Percentiles rank a stretch among this genome's conserved stretches.
Conservation (phyloP, 2,888 invertebrate species). For the Tipula confusa region DNA sequence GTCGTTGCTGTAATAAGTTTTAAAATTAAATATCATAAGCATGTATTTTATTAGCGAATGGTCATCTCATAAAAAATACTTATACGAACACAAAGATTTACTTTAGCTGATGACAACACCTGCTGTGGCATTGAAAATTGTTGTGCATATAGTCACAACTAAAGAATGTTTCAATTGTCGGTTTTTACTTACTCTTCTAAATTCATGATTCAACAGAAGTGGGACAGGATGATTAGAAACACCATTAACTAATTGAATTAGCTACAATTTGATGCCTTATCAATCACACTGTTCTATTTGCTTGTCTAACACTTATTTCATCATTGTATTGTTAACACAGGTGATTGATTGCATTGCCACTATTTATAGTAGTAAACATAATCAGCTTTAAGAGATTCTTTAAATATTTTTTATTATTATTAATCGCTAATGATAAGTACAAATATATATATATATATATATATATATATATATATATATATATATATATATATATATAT, state of each 20-base stretch:
- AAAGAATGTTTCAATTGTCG: neutral
- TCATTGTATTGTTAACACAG: neutral
- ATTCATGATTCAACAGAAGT: neutral
- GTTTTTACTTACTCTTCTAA: neutral
- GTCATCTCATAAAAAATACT: neutral
- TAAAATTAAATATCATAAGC: too few species aligned
- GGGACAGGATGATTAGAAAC: neutral
- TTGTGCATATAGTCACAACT: neutral
- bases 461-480: too few species aligned
- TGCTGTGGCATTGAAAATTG: neutral
- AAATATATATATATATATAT: neutral
- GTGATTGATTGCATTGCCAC: neutral
- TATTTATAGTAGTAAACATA: neutral
- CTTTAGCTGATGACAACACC: neutral
- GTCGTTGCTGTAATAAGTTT: too few species aligned
- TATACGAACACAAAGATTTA: neutral
- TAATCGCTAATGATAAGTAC: neutral
- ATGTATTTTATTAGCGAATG: too few species aligned
- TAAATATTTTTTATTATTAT: neutral
- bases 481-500: too few species aligned
- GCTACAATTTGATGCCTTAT: neutral
- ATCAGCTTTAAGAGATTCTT: neutral
- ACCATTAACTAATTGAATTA: neutral
- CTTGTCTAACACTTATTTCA: neutral
- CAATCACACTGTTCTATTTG: neutral